Evolutionary conservation across 2,888 invertebrate genomes (phyloP), one percentile per base, ranked within the genome.

Genomic region (Steinernema carpocapsae): DNA sequence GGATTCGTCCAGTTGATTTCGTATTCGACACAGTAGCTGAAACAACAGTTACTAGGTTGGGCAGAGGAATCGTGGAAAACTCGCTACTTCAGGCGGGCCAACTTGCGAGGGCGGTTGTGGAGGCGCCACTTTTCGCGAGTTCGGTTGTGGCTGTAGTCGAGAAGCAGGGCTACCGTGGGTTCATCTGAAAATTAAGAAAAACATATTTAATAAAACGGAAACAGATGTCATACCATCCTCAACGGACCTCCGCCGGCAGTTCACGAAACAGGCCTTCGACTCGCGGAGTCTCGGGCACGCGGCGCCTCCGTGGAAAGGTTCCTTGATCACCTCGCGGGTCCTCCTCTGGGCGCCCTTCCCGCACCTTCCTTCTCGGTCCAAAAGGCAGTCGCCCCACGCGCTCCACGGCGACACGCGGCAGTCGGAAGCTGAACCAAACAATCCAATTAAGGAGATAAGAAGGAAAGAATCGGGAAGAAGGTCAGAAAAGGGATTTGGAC

Each of bases 11-110:
- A 86, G 12, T 80, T 81, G 42, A 86, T 80, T 52, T 79, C 75
- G 73, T 86, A 86, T 45, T 82, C 78, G 1, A 84, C 85, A 64
- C 86, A 86, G 73, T 86, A 85, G 64, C 85, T 85, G 76, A 70
- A 84, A 78, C 4, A 17, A 10, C 37, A 37, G 10, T 37, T 37
- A 10, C 37, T n/a, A n/a, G 48, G 48, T 7, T 7, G 48, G n/a
- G 10, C 17, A 2, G 4, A 48, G n/a, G 19, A 70, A 17, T 70
- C 6, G 45, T n/a, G 19, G 10, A 70, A 64, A 7, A 64, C 70
- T 78, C 12, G 72, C 76, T 32, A 78, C 70, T 12, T 73, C 75
- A 22, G 78, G 77, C 46, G 77, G 71, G 73, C 80, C 79, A 73
- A 26, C 64, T 37, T 42, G 10, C 64, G 64, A 17, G 64, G 64